Percentiles rank a stretch among this genome's conserved stretches.
Evolutionary conservation across 92 coral and sea anemone genomes (phyloP).

Genomic region (Muricea muricata): DNA sequence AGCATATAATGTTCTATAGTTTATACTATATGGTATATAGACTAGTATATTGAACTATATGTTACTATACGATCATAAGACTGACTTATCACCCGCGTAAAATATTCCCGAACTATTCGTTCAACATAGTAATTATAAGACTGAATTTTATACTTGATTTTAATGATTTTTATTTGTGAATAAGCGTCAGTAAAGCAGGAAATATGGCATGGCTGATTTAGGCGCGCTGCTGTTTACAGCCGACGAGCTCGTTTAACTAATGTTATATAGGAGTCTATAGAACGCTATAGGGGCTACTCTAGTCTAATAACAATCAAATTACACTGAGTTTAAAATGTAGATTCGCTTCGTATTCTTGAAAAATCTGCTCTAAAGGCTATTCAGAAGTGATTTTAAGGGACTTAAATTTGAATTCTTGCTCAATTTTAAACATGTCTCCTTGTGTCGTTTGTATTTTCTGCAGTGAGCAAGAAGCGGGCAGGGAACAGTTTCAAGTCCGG

Average conservation of each 20-base stretch:
- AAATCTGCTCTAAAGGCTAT: background rate
- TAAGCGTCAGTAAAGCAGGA: background rate
- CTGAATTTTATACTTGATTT: background rate
- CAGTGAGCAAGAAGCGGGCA: conserved; percentile 77
- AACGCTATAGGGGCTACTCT: conserved; percentile 6
- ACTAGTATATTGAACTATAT: conserved; percentile 4
- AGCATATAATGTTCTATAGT: background rate
- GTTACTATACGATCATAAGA: conserved; percentile 18
- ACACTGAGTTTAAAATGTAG: background rate
- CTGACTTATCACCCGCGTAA: background rate
- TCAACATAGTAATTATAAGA: background rate
- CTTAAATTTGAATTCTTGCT: background rate
- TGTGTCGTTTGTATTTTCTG: conserved; percentile 30
- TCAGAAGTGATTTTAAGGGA: background rate
- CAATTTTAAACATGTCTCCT: conserved; percentile 63
- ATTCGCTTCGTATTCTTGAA: background rate
- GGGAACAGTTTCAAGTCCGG: conserved; percentile 69
- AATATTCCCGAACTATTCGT: background rate
- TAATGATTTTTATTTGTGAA: background rate
- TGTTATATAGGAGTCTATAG: conserved; percentile 12
- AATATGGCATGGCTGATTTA: conserved; percentile 2
- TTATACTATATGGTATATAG: background rate
- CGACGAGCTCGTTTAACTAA: conserved; percentile 7
- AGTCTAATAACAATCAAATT: background rate
- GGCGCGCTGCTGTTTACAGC: conserved; percentile 42